phyloP scores from a whole-genome alignment of 2,888 invertebrate genomes.

The Volucella inanis region DNA sequence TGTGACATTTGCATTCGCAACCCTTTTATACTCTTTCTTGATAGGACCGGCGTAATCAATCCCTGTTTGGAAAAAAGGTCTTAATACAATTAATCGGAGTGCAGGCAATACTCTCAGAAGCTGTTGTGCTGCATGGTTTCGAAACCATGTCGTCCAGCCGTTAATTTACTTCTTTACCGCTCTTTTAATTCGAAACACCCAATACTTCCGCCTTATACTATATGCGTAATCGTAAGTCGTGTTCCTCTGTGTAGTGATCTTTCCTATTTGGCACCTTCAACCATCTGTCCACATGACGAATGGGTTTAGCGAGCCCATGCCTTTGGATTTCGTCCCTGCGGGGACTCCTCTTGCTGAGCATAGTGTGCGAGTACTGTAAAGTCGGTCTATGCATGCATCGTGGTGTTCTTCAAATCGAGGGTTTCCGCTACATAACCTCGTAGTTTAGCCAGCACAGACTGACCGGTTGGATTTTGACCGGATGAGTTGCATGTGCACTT shows the following conservation, averaged over 20 bases:
- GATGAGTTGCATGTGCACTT: no score
- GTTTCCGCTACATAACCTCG: no score
- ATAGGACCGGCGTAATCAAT: conserved; percentile 56
- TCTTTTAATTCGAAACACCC: conserved; percentile 21
- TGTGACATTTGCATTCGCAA: conserved; percentile 11
- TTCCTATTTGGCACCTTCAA: conserved; percentile 19
- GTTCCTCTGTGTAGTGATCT: conserved; percentile 28
- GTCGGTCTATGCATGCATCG: no score
- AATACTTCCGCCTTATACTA: conserved; percentile 30
- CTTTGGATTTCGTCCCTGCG: not conserved
- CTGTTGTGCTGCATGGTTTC: not conserved
- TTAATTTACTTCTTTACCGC: conserved; percentile 9
- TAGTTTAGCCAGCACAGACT: no score
- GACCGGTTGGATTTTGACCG: no score
- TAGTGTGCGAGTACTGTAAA: no score
- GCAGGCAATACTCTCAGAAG: not conserved
- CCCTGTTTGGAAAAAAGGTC: no score
- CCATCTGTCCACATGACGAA: conserved; percentile 55
- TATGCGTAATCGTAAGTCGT: conserved; percentile 21
- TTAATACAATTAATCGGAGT: no score
- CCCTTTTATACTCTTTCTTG: conserved; percentile 16
- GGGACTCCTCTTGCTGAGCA: not conserved
- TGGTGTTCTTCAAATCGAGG: no score
- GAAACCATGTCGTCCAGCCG: not conserved
- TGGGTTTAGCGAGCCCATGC: conserved; percentile 30